Conservation (phyloP, 2,888 invertebrate genomes). For the Eulithis prunata region DNA sequence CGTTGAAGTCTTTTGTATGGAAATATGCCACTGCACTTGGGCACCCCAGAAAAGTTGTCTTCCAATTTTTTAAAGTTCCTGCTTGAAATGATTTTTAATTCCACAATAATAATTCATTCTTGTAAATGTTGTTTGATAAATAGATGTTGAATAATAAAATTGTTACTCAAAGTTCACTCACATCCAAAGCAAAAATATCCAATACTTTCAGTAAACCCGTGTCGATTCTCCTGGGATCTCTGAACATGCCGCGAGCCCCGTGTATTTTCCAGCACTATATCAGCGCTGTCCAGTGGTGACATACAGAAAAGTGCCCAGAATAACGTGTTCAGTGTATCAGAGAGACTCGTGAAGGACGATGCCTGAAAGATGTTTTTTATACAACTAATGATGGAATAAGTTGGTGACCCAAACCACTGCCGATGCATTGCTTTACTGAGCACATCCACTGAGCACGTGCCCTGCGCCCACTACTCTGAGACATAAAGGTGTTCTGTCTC, state of each 20-base stretch:
- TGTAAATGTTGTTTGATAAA: too few species aligned
- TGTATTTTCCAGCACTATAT: constrained; percentile 86
- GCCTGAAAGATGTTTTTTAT: constrained; percentile 68
- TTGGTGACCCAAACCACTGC: too few species aligned
- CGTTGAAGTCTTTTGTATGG: constrained; percentile 16
- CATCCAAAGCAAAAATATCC: constrained; percentile 88
- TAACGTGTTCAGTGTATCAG: constrained; percentile 85
- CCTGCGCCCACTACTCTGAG: too few species aligned
- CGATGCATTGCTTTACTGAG: too few species aligned
- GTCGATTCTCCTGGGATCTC: constrained; percentile 81
- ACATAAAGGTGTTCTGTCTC: too few species aligned
- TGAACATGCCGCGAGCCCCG: constrained; percentile 50
- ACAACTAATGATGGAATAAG: too few species aligned
- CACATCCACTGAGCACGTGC: too few species aligned
- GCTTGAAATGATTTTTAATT: too few species aligned
- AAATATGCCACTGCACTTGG: neutral
- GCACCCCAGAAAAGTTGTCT: too few species aligned
- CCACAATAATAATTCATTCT: too few species aligned
- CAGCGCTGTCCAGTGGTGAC: constrained; percentile 86
- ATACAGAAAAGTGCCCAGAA: constrained; percentile 90
- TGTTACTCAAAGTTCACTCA: constrained; percentile 46
- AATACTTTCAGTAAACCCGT: constrained; percentile 86
- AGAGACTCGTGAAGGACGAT: constrained; percentile 84
- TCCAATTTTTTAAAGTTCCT: too few species aligned
- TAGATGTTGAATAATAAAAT: too few species aligned